Evolutionary conservation across 2,113 vertebrate species (phyloP), one percentile per base, ranked within the genome.

Genomic region (Labrus mixtus): DNA sequence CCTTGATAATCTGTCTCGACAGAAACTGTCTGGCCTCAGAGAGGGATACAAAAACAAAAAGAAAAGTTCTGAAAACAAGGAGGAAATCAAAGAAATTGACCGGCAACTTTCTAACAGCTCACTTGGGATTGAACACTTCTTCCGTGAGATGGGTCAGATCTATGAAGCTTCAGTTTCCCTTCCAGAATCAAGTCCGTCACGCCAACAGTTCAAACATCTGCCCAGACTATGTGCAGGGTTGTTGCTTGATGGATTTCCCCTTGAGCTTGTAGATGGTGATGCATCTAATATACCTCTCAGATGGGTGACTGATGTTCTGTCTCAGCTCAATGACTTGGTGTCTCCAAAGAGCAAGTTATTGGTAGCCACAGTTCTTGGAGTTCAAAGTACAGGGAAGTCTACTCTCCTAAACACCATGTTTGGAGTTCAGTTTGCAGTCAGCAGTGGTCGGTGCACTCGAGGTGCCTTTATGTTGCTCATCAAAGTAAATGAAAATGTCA

Each of bases 351-450:
- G 79, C 61, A 93, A 90, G 43, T 89, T 96, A 48, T 70, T 89
- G 59, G 94, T 96, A 0, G 78, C 95, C 19, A 95, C 95, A 1
- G 92, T 94, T 3, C 84, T 96, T 60, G 95, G 95, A 1, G 92
- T 93, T 10, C 94, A 96, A 2, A 95, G 94, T 87, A 95, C 95
- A 0, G 95, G 96, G 29, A 96, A 96, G 63, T 96, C 96, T 71
- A 96, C 95, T 2, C 93, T 96, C 1, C 94, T 96, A 4, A 96
- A 96, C 83, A 95, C 95, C 67, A 95, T 96, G 96, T 96, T 96
- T 78, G 96, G 96, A 29, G 90, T 96, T 39, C 95, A 94, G 81
- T 96, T 96, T 83, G 90, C 94, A 50, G 93, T 95, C 2, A 93
- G 95, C 79, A 93, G 87, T 81, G 92, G 93, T 10, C 84, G 91